These are phyloP conservation scores for Mesorhabditis belari DNA, from an alignment of 2,888 invertebrate genomes.

Conservation along the genomic window DNA sequence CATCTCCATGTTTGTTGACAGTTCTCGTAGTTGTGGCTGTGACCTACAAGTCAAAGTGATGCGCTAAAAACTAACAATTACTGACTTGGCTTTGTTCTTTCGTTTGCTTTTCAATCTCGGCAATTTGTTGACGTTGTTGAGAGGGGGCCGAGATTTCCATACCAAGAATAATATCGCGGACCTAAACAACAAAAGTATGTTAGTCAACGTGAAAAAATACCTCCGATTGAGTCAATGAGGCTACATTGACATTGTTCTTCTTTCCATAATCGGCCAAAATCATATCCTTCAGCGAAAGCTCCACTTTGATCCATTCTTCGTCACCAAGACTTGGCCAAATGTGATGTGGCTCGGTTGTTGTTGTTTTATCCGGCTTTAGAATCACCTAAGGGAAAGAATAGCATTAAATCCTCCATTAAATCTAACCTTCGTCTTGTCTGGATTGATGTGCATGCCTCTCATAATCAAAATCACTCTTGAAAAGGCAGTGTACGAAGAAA, in stretches of 20 bases:
- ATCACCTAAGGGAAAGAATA: slow-evolving; percentile 63
- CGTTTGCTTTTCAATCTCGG: slow-evolving; percentile 98
- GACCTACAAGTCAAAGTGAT: slow-evolving; percentile 67
- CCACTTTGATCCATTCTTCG: slow-evolving; percentile 98
- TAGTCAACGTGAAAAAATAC: slow-evolving; percentile 55
- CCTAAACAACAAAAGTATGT: slow-evolving; percentile 3
- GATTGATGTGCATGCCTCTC: slow-evolving; percentile 93
- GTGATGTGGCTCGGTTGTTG: slow-evolving; percentile 96
- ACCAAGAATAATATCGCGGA: slow-evolving; percentile 94
- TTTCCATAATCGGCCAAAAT: slow-evolving; percentile 98
- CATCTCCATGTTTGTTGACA: slow-evolving; percentile 97
- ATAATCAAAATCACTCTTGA: slow-evolving; percentile 91
- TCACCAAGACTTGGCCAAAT: slow-evolving; percentile 97
- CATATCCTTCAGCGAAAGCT: slow-evolving; percentile 92
- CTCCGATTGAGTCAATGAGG: slow-evolving; percentile 95
- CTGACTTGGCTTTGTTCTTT: slow-evolving; percentile 72
- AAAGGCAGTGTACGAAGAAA: slow-evolving; percentile 97
- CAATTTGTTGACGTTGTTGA: slow-evolving; percentile 96
- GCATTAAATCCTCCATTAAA: background rate
- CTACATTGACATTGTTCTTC: slow-evolving; percentile 99
- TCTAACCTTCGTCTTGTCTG: slow-evolving; percentile 82
- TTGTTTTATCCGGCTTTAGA: slow-evolving; percentile 95
- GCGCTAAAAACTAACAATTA: background rate
- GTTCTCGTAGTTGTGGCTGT: slow-evolving; percentile 97
- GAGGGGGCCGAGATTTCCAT: slow-evolving; percentile 99